Conservation (phyloP, 2,797 vertebrate genomes). For the Cottoperca gobio region DNA sequence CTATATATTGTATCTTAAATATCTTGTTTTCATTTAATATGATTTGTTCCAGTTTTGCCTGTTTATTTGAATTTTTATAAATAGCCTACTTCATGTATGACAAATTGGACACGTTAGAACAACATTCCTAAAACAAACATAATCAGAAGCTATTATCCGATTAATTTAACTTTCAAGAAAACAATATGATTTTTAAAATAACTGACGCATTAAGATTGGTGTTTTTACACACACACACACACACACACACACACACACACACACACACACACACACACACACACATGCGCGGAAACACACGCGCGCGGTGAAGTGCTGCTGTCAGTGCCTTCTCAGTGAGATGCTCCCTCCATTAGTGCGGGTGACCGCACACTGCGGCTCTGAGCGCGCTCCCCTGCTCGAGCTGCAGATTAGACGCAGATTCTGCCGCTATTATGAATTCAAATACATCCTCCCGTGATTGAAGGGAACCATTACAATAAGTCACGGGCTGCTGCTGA, state of each 20-base stretch:
- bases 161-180: conserved; percentile 47
- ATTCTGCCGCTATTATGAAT: conserved; percentile 80
- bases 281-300: background rate
- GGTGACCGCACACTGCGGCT: conserved; percentile 66
- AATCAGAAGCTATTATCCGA: conserved; percentile 18
- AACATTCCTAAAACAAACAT: background rate
- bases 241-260: background rate
- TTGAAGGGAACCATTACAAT: conserved; percentile 82
- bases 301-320: conserved; percentile 34
- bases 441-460: conserved; percentile 79
- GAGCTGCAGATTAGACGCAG: conserved; percentile 74
- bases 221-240: conserved; percentile 17
- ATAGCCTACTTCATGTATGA: conserved; percentile 10
- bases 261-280: background rate
- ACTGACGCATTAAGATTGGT: conserved; percentile 24
- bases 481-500: conserved; percentile 78
- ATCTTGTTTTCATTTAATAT: background rate
- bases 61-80: conserved; percentile 3
- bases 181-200: conserved; percentile 24
- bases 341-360: conserved; percentile 69
- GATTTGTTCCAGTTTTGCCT: background rate
- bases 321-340: conserved; percentile 58
- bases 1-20: background rate
- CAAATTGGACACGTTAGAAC: background rate
- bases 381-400: conserved; percentile 55